Percentiles rank a stretch among this genome's conserved stretches.
Conservation (phyloP, 2,888 invertebrate species). For the Epsilonema sp. region DNA sequence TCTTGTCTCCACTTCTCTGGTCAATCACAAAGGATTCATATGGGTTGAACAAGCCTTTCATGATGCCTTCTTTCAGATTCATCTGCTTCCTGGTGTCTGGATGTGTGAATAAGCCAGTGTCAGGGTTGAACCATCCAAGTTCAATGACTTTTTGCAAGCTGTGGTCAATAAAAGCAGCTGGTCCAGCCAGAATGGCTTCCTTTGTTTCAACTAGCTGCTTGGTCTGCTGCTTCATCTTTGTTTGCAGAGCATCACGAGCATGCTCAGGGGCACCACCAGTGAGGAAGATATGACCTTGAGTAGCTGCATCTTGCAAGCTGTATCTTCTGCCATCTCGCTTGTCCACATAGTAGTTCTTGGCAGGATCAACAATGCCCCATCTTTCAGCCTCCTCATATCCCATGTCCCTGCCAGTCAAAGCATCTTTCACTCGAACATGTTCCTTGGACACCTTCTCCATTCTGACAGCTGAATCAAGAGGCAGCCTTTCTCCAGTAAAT, state of each 20-base stretch:
- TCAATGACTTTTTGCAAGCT: conserved; percentile 58
- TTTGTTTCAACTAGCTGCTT: conserved; percentile 23
- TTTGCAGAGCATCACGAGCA: conserved; percentile 25
- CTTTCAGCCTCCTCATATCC: conserved; percentile 33
- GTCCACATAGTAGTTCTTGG: conserved; percentile 23
- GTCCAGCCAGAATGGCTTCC: conserved; percentile 17
- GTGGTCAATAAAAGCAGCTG: conserved; percentile 15
- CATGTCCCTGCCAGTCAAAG: conserved; percentile 45
- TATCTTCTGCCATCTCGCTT: conserved; percentile 21
- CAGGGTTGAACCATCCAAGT: conserved; percentile 46
- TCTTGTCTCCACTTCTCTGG: conserved; percentile 16
- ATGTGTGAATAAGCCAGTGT: conserved; percentile 45
- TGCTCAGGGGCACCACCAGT: conserved; percentile 26
- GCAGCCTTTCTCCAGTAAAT: conserved; percentile 44
- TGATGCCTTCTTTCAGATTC: conserved; percentile 46
- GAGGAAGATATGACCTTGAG: conserved; percentile 52
- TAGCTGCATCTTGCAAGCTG: conserved; percentile 58
- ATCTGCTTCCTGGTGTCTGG: conserved; percentile 45
- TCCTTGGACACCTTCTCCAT: conserved; percentile 26
- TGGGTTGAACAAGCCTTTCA: conserved; percentile 31
- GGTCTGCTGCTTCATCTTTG: conserved; percentile 24
- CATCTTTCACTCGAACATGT: conserved; percentile 48
- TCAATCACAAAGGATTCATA: conserved; percentile 26
- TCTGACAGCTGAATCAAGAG: conserved; percentile 45
- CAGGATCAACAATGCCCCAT: conserved; percentile 32